Conservation (phyloP, 2,888 invertebrate species). For the Archaeoteleia sp. region DNA sequence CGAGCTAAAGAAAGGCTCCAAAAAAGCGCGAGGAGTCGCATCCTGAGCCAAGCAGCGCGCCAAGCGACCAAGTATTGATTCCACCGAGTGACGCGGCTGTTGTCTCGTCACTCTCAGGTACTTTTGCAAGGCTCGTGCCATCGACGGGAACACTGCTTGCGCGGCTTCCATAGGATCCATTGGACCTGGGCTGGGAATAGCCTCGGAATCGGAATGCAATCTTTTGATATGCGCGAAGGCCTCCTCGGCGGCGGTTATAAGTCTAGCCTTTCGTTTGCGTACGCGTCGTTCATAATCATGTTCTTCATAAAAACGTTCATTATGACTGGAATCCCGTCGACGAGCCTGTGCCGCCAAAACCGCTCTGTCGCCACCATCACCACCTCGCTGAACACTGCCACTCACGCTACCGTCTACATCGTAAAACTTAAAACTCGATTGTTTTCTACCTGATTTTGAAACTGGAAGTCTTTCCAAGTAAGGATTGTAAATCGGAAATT, state of each 20-base stretch:
- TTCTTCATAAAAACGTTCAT: conserved; percentile 98
- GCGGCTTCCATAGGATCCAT: conserved; percentile 98
- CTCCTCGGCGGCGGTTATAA: conserved; percentile 96
- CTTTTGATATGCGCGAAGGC: conserved; percentile 98
- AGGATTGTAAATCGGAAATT: conserved; percentile 96
- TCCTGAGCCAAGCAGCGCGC: conserved; percentile 95
- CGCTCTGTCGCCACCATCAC: conserved; percentile 67
- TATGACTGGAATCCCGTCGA: conserved; percentile 93
- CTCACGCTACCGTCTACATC: conserved; percentile 91
- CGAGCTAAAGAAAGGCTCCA: conserved; percentile 93
- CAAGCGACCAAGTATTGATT: conserved; percentile 92
- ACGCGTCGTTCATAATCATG: conserved; percentile 96
- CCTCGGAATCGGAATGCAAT: conserved; percentile 82
- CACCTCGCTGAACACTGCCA: conserved; percentile 79
- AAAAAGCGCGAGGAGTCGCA: conserved; percentile 94
- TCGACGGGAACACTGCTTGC: conserved; percentile 97
- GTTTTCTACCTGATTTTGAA: conserved; percentile 86
- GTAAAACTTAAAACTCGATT: conserved; percentile 95
- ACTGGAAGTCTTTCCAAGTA: conserved; percentile 94
- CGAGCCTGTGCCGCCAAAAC: conserved; percentile 82
- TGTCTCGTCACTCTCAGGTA: conserved; percentile 96
- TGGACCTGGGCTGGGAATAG: conserved; percentile 81
- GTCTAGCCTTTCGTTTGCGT: conserved; percentile 90
- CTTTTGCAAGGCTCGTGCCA: conserved; percentile 97
- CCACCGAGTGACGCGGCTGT: conserved; percentile 96